Base-by-base conservation (phyloP, 2,888 invertebrate species). In the Acrobasis consociella region DNA sequence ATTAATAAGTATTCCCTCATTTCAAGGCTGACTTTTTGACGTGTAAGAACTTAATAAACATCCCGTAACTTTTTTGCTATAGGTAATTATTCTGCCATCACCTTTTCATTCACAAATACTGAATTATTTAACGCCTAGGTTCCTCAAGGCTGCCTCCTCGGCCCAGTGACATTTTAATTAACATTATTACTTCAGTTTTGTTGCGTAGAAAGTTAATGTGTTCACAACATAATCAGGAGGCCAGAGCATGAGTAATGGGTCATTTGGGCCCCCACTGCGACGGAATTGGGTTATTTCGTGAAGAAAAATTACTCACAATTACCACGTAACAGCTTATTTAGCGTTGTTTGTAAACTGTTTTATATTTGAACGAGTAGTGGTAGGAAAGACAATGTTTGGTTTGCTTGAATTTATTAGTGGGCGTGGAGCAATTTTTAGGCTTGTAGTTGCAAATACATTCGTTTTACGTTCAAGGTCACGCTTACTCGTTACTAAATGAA, bases 281-380 rank as follows among this genome's bases (percentile, higher is more conserved):
- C 68, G 62, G 71, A 75, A 77, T 75, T 72, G 69, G 75, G 70
- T 72, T 68, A 66, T 76, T 71, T 69, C 70, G 72, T 75, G 73
- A 69, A 64, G 72, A 72, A 60, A 69, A 67, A 72, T 72, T 71
- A 70, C 66, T 59, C 66, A 64, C 69, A 56, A 69, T 69, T 69
- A 70, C 64, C 46, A 17, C 58, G 62, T 67, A 65, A 65, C 65
- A 67, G 64, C 53, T 66, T 60, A 63, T 51, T 65, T 68, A 63
- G 49, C 9, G 62, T 62, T 64, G 55, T 55, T 61, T 55, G 46
- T 49, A 42, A 59, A 53, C 49, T 60, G 60, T 60, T 60, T 51
- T 60, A 22, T 52, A 42, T 51, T 31, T 60, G 39, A 60, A 60
- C 38, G 50, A 42, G n/a, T 56, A 42, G 56, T 16, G 17, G 39